Percentiles rank a stretch among this genome's conserved stretches.
phyloP scores from a whole-genome alignment of 2,888 invertebrate species.

The Limnephilus lunatus region DNA sequence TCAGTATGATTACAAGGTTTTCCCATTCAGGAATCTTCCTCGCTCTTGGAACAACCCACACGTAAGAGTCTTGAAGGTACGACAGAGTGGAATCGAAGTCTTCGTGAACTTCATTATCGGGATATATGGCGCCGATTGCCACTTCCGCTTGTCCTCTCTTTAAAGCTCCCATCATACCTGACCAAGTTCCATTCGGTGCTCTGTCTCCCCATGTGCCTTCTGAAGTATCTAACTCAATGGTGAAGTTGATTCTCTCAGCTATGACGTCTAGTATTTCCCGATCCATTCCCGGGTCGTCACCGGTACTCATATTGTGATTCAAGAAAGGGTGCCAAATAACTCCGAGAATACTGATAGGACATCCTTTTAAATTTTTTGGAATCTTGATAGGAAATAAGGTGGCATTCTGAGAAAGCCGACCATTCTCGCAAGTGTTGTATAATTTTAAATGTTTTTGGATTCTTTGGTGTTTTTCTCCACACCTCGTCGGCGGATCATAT shows the following conservation, averaged over 20 bases:
- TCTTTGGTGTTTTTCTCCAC: conserved; percentile 63
- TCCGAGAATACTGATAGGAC: conserved; percentile 68
- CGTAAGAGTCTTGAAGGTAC: conserved; percentile 69
- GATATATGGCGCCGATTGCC: conserved; percentile 69
- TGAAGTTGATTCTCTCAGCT: conserved; percentile 68
- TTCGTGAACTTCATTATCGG: conserved; percentile 67
- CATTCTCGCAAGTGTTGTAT: conserved; percentile 54
- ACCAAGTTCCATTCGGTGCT: conserved; percentile 67
- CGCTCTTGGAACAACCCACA: conserved; percentile 70
- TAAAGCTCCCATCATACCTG: conserved; percentile 68
- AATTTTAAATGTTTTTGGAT: conserved; percentile 49
- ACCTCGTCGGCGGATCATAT: conserved; percentile 64
- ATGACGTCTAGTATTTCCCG: conserved; percentile 67
- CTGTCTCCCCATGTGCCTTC: conserved; percentile 67
- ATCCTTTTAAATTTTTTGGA: conserved; percentile 68
- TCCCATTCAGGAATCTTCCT: conserved; percentile 67
- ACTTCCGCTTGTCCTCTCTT: conserved; percentile 68
- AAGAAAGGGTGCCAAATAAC: conserved; percentile 70
- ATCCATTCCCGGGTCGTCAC: conserved; percentile 67
- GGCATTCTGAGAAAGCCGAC: conserved; percentile 37
- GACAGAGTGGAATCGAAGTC: conserved; percentile 69
- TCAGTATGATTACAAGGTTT: conserved; percentile 65
- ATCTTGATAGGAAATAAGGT: conserved; percentile 68
- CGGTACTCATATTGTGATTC: conserved; percentile 65
- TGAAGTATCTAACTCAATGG: conserved; percentile 66